Evolutionary conservation across 2,113 vertebrate genomes (phyloP), one percentile per base, ranked within the genome.

Genomic region (Coreoperca whiteheadi): DNA sequence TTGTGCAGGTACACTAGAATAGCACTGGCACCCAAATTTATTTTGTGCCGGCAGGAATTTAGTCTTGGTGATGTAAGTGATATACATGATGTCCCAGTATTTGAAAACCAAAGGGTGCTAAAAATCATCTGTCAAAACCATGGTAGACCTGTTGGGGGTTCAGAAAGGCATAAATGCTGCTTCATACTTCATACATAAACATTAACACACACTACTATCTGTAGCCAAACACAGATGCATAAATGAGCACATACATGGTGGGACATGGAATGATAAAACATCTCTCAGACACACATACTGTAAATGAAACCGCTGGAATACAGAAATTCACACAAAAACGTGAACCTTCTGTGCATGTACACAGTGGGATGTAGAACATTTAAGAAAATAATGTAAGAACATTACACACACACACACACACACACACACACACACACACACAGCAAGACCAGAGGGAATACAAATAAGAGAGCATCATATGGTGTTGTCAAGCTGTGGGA

Each of bases 321-420:
- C 43, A 73, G n/a, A 72, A 70, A 86, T 54, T 72, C 43, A 60
- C 39, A 65, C 9, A 74, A 56, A 11, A 83, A 65, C 39, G 25
- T 78, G 63, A 81, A 84, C 74, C 81, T 78, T 68, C 67, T 39
- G 14, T 41, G 61, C 69, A 78, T 77, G 68, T 75, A 54, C 77
- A 80, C 50, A 81, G 72, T 61, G 61, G 61, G 86, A 80, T 57
- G 43, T 25, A 63, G 79, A 83, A 80, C 84, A 88, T 87, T n/a
- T 77, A 84, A 72, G 54, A 28, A 81, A 73, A 87, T 10, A 87
- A 76, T 71, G 57, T 16, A 63, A 51, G 69, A 85, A 82, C 74
- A 90, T 79, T 50, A 71, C 34, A 73, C 11, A 57, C 54, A 71
- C 34, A 73, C 11, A 57, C n/a, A 43, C 70, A 3, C 41, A 3